These are phyloP conservation scores for Nesoenas mayeri DNA, from an alignment of 2,113 vertebrate species.

Conservation along the genomic window DNA sequence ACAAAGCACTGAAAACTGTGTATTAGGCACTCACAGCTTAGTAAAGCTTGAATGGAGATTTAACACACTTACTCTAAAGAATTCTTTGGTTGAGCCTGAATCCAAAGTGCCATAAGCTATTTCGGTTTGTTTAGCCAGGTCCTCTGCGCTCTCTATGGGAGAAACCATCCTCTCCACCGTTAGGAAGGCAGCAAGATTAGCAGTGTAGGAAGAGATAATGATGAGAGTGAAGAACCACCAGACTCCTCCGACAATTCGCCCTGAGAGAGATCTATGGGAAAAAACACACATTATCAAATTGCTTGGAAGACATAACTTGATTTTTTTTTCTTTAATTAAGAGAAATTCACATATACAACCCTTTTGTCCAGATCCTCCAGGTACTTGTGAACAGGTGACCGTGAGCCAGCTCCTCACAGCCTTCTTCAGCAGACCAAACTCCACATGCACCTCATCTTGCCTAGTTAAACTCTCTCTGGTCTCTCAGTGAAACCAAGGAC, in stretches of 20 bases:
- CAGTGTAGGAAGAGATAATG: slow-evolving; percentile 99
- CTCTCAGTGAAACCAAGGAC: background rate
- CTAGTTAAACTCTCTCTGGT: background rate
- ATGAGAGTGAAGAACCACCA: slow-evolving; percentile 99
- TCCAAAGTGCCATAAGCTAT: slow-evolving; percentile 99
- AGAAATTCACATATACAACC: background rate
- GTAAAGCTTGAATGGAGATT: slow-evolving; percentile 11
- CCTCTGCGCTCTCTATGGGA: slow-evolving; percentile 98
- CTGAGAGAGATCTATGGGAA: slow-evolving; percentile 93
- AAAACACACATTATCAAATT: slow-evolving; percentile 67
- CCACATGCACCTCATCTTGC: background rate
- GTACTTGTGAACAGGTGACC: background rate
- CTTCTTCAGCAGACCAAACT: background rate
- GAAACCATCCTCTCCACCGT: slow-evolving; percentile 99
- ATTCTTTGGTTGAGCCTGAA: slow-evolving; percentile 99
- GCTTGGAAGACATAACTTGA: background rate
- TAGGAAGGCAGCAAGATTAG: slow-evolving; percentile 98
- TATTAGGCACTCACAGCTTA: background rate
- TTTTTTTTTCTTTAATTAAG: background rate
- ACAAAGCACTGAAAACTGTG: background rate
- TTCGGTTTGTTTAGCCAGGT: slow-evolving; percentile 98
- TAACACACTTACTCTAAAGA: slow-evolving; percentile 94
- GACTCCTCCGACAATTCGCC: slow-evolving; percentile 97
- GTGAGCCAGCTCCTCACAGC: background rate
- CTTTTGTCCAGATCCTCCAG: background rate